Evolutionary conservation across 2,888 invertebrate species (phyloP), one percentile per base, ranked within the genome.

Genomic region (Tiliacea citrago): DNA sequence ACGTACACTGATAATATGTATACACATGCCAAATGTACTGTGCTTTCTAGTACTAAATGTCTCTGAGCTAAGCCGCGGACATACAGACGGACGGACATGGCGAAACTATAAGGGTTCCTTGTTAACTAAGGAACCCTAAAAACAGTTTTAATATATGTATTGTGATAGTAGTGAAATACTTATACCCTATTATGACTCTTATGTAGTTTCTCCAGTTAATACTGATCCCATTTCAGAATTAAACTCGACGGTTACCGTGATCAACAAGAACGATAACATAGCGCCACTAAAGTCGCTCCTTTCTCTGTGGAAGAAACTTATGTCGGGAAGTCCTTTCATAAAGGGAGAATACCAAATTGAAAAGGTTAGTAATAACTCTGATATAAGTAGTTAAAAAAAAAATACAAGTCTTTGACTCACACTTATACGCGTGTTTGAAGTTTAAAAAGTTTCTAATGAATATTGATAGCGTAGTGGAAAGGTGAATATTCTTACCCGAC

Each of bases 231-330:
- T 81, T 53, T 60, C 88, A 96, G 96, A 96, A 84, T 79, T 96
- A 13, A 91, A 92, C 83, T 92, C 90, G 2, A 93, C 91, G 3
- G 92, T 90, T 61, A 92, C 73, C 82, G 89, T 85, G 86, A 94
- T 83, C 85, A 92, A 88, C 97, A 98, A 97, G 96, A 97, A 74
- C 94, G 97, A 89, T 96, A 97, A 88, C 92, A 98, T 73, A 93
- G 97, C 93, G 2, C 91, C 94, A 0, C 70, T 94, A 4, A 95
- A 93, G 79, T 98, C 98, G 0, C 95, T 98, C 67, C 96, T 99
- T 49, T 97, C 97, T 73, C 92, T 98, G 7, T 99, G 99, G 99
- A 98, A 98, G 91, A 98, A 98, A 92, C 88, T 97, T 39, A 97
- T 97, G 95, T 97, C 97, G 16, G 97, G 97, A 3, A 93, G 91